Base-by-base conservation (phyloP, 2,888 invertebrate species). In the Amiota communis region DNA sequence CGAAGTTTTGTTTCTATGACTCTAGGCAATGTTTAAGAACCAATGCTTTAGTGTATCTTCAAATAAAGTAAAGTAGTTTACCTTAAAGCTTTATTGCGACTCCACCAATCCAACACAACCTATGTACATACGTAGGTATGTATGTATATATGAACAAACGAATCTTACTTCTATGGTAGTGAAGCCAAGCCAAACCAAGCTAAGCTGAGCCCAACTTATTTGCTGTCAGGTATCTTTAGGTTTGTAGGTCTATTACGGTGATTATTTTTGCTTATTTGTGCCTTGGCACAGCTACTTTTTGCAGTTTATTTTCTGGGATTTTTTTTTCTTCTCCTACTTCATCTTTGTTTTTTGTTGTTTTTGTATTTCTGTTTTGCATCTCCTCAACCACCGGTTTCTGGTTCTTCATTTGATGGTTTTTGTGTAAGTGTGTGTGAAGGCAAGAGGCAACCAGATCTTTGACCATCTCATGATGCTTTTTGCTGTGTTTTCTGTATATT, bases 181-280 rank as follows among this genome's bases (percentile, higher is more conserved):
- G 36, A 36, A 36, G 1, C 23, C 23, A 36, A 36, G 36, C 36
- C 36, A 36, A 36, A 6, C 36, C 36, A 36, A 36, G 0, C 6
- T 6, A 36, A 6, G 36, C 3, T 23, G 23, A 23, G 23, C n/a
- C 23, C 23, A 23, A 8, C 17, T 67, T 48, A 12, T 70, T 70
- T 70, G 56, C 47, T 59, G 36, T 57, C 57, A 20, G 71, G 23
- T 73, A 79, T 79, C 79, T 82, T 82, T 83, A 79, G 82, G 82
- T 82, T 78, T 82, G 80, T 82, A 82, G 82, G 82, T 82, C 82
- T 82, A 82, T 82, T 82, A 82, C 82, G 82, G 82, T 81, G 81
- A 74, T 79, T 77, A 71, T 76, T 74, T 71, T 61, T 63, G 36
- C 51, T 74, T 70, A 65, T 70, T 72, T 71, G 70, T 71, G 70